Evolutionary conservation across 2,113 vertebrate genomes (phyloP).

Genomic region (Alouatta palliata): DNA sequence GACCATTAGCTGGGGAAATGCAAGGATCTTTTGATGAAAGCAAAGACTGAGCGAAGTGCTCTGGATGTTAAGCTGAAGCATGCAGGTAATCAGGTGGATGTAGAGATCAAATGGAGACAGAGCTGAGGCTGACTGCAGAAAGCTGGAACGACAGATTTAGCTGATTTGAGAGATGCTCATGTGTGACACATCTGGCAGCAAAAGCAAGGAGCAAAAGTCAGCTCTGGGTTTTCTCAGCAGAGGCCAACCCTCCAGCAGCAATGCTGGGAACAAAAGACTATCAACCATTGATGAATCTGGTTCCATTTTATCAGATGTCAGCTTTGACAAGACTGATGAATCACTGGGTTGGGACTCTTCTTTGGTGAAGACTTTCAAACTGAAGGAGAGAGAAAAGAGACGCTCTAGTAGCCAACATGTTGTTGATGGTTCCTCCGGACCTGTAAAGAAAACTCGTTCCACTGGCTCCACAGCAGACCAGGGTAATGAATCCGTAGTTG

Average conservation of each 20-base stretch:
- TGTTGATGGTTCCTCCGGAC: constrained; percentile 89
- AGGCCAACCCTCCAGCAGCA: constrained; percentile 80
- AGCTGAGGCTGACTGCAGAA: constrained; percentile 94
- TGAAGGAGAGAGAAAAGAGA: constrained; percentile 95
- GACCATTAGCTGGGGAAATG: constrained; percentile 90
- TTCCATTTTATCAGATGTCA: constrained; percentile 98
- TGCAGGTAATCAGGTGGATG: constrained; percentile 97
- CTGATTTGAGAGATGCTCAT: constrained; percentile 96
- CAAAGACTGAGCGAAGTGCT: constrained; percentile 90
- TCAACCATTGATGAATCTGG: constrained; percentile 97
- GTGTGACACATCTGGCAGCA: constrained; percentile 93
- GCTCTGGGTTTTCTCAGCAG: constrained; percentile 95
- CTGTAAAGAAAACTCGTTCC: constrained; percentile 92
- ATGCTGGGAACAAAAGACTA: constrained; percentile 91
- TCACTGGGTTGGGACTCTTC: constrained; percentile 98
- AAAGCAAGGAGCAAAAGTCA: constrained; percentile 96
- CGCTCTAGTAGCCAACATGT: constrained; percentile 92
- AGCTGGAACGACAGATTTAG: constrained; percentile 96
- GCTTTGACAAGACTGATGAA: constrained; percentile 98
- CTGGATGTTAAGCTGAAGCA: constrained; percentile 98
- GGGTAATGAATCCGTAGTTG: constrained; percentile 95
- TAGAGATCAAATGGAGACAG: constrained; percentile 96
- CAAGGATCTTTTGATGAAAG: constrained; percentile 93
- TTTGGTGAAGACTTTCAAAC: constrained; percentile 88
- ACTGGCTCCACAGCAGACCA: constrained; percentile 88